These are phyloP conservation scores for Lordiphosa clarofinis DNA, from an alignment of 1,140 invertebrate species.

Conservation along the genomic window DNA sequence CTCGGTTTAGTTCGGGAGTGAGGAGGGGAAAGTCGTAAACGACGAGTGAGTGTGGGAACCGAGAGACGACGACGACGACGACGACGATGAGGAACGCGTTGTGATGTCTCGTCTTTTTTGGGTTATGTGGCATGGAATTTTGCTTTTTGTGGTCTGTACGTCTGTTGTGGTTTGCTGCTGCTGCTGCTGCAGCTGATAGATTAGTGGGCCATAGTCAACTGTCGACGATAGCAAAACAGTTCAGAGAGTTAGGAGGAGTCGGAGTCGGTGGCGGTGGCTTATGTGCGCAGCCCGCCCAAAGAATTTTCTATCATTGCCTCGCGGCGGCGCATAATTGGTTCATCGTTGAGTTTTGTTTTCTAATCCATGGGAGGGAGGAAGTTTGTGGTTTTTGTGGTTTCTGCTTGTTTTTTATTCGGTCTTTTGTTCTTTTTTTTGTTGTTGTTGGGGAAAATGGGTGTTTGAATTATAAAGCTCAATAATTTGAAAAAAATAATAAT, in stretches of 20 bases:
- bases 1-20: not conserved
- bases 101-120: constrained; percentile 31
- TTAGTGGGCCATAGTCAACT: constrained; percentile 68
- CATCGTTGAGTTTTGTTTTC: constrained; percentile 23
- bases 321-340: constrained; percentile 39
- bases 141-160: constrained; percentile 21
- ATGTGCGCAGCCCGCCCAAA: constrained; percentile 3
- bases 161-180: constrained; percentile 24
- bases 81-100: constrained; percentile 8
- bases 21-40: constrained; percentile 20
- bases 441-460: constrained; percentile 4
- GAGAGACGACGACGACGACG: constrained; percentile 16
- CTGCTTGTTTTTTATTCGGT: constrained; percentile 20
- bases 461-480: constrained; percentile 22
- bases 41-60: constrained; percentile 62
- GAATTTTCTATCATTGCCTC: constrained; percentile 3
- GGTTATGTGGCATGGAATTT: constrained; percentile 61
- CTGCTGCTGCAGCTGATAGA: constrained; percentile 52
- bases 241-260: constrained; percentile 6
- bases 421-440: not conserved
- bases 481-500: constrained; percentile 27
- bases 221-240: constrained; percentile 37
- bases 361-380: constrained; percentile 39
- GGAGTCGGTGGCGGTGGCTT: constrained; percentile 7
- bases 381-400: constrained; percentile 71